These are phyloP conservation scores for Australoheros facetus DNA, from an alignment of 2,797 vertebrate species.

Conservation along the genomic window DNA sequence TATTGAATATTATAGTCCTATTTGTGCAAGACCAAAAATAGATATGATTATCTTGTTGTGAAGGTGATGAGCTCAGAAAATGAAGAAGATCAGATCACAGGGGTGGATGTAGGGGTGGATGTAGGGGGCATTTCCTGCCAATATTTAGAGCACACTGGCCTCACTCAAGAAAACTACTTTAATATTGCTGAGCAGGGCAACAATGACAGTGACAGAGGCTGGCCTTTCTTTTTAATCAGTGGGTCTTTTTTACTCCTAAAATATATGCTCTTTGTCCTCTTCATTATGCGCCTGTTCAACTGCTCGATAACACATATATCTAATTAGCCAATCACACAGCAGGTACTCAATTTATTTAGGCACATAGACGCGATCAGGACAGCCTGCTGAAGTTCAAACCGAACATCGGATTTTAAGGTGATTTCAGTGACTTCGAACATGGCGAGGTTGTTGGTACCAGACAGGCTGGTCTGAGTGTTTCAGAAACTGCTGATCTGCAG, in stretches of 20 bases:
- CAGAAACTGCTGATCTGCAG: neutral
- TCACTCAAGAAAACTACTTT: neutral
- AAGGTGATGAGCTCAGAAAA: neutral
- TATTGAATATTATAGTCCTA: neutral
- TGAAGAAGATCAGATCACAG: neutral
- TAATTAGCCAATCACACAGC: neutral
- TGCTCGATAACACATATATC: no score
- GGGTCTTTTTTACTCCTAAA: neutral
- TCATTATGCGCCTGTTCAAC: no score
- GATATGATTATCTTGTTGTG: fast-evolving
- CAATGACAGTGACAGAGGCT: neutral
- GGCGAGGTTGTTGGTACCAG: neutral
- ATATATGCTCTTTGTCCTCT: neutral
- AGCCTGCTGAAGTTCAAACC: neutral
- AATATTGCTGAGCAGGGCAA: neutral
- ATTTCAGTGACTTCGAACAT: neutral
- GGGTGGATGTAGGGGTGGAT: neutral
- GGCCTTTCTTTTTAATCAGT: fast-evolving
- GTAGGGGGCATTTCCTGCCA: neutral
- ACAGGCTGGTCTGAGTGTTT: neutral
- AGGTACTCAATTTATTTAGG: fast-evolving
- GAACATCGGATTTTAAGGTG: neutral
- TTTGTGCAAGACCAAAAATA: neutral
- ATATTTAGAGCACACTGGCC: neutral
- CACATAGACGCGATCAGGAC: neutral